These are phyloP conservation scores for Vulpes vulpes DNA, from an alignment of 2,113 vertebrate genomes.

Conservation along the genomic window DNA sequence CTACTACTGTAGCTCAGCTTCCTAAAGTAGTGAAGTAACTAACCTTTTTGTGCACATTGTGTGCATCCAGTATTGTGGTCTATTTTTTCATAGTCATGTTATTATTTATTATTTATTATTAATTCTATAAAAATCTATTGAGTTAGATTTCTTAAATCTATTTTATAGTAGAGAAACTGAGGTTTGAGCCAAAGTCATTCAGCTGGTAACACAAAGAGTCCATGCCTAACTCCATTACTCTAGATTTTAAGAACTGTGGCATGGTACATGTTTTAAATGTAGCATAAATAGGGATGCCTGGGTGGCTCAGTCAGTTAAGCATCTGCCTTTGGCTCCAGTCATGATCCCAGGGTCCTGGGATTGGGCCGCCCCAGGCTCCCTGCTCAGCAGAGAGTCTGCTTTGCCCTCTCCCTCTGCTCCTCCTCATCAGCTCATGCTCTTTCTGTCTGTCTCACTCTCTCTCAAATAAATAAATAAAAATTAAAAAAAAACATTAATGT, in stretches of 20 bases:
- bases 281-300: neutral
- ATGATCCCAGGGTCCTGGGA: neutral
- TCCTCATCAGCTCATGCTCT: neutral
- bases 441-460: neutral
- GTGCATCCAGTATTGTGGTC: neutral
- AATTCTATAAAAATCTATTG: neutral
- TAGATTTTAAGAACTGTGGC: neutral
- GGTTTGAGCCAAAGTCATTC: neutral
- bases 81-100: neutral
- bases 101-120: neutral
- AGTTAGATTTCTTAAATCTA: neutral
- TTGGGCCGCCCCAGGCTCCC: neutral
- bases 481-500: neutral
- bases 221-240: neutral
- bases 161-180: constrained; percentile 34
- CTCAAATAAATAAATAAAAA: neutral
- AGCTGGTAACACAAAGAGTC: neutral
- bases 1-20: neutral
- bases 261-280: constrained; percentile 29
- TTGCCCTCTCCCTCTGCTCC: neutral
- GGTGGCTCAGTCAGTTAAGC: neutral
- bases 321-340: neutral
- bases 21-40: neutral
- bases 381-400: neutral
- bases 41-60: neutral